These are phyloP conservation scores for Peromyscus californicus DNA, from an alignment of 2,113 vertebrate species.

Conservation along the genomic window DNA sequence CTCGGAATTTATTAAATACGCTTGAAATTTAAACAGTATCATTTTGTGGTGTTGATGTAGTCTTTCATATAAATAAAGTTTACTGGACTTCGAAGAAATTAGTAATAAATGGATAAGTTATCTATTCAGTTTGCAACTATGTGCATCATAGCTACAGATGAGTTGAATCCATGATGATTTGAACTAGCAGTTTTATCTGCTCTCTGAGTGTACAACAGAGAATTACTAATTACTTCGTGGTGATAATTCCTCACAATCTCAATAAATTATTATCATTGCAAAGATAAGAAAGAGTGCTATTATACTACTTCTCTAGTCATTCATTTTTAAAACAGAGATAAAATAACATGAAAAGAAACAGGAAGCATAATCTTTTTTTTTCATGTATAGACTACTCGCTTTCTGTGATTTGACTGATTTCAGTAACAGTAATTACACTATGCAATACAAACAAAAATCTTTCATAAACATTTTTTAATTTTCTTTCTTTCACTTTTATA, in stretches of 20 bases:
- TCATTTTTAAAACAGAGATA: not conserved
- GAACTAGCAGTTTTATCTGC: not conserved
- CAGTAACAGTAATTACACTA: not conserved
- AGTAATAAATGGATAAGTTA: not conserved
- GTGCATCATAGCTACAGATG: not conserved
- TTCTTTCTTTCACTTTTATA: too few relatives aligned
- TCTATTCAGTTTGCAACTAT: not conserved
- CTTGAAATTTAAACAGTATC: constrained; percentile 48
- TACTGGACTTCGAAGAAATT: constrained; percentile 20
- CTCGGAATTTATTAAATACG: constrained; percentile 20
- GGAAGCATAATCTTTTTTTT: not conserved
- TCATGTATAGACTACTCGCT: not conserved
- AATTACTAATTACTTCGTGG: not conserved
- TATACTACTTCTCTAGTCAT: not conserved
- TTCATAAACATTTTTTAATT: not conserved
- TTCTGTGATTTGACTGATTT: not conserved
- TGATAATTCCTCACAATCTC: not conserved
- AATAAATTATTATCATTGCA: not conserved
- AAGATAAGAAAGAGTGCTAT: not conserved
- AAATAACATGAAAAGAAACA: not conserved
- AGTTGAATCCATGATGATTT: not conserved
- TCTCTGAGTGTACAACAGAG: not conserved
- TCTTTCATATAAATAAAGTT: constrained; percentile 44
- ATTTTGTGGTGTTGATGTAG: constrained; percentile 12
- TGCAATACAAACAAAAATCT: not conserved